Evolutionary conservation across 92 coral and sea anemone species (phyloP), one percentile per base, ranked within the genome.

Genomic region (Umimayanthus chanpuru): DNA sequence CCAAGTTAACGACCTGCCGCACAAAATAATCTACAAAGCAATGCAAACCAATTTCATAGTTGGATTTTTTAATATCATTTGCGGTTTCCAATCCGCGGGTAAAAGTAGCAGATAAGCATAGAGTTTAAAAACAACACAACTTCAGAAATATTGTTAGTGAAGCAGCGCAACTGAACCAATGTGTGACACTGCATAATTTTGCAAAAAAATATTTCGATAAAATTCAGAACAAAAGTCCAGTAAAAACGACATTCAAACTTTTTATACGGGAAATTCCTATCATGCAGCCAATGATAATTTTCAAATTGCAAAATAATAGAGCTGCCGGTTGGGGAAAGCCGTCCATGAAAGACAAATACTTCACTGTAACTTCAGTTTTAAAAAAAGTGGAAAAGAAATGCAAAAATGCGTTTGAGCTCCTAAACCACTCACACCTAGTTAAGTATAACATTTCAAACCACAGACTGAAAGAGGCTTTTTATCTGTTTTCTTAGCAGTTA

Each of bases 81-180:
- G 47, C 16, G 84, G 84, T 80, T 80, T 80, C 68, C 84, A 41
- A 53, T 80, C 84, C 11, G 72, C 49, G 36, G 25, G 71, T 56
- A 80, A 80, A 56, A 80, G 56, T 80, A 80, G 71, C 44, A 80
- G 4, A 15, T 1, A 56, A 56, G 50, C 71, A 23, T 4, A 28
- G 67, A 2, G 44, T 79, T 32, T 21, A 15, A 56, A 56, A 2
- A 53, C 71, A 55, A 29, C 84, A 25, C 29, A 56, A 55, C 47
- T 18, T 80, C 21, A 61, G 68, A 18, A 61, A 4, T 18, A 61
- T 61, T 61, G 68, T 61, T 61, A 20, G 8, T 0, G 25, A 21
- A 61, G 26, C 32, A 12, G 12, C 1, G 26, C 30, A 80, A 80
- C 56, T 55, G 7, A 56, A 55, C 2, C 49, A 80, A 26, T 28